Conservation (phyloP, 2,888 invertebrate genomes). For the Nemapogon koenigi region DNA sequence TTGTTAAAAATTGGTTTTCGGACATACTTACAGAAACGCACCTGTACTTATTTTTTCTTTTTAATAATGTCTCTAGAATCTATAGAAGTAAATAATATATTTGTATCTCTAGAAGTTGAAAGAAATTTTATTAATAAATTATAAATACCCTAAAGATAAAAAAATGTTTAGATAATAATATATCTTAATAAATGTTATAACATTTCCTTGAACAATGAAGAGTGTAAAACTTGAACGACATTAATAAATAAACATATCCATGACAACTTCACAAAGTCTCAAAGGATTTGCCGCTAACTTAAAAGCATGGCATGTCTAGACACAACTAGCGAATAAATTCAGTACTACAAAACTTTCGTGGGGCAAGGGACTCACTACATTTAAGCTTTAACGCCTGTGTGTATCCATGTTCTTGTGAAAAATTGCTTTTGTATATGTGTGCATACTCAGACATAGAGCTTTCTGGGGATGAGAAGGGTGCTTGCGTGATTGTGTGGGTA, state of each 20-base stretch:
- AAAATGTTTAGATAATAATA: no score
- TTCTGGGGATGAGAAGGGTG: constrained; percentile 13
- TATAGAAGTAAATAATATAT: no score
- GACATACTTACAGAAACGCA: no score
- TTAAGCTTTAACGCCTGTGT: constrained; percentile 33
- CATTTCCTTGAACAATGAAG: no score
- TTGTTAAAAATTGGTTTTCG: no score
- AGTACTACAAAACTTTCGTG: constrained; percentile 59
- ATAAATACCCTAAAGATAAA: no score
- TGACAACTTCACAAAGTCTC: constrained; percentile 25
- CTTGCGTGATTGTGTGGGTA: constrained; percentile 5
- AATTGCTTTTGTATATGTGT: constrained; percentile 45
- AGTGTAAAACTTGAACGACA: no score
- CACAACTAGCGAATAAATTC: constrained; percentile 59
- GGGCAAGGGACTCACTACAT: constrained; percentile 54
- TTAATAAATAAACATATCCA: constrained; percentile 9
- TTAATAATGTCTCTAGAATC: no score
- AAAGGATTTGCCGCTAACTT: constrained; percentile 51
- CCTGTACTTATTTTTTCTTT: no score
- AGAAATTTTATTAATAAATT: no score
- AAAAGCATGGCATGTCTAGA: constrained; percentile 60
- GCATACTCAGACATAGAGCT: constrained; percentile 23
- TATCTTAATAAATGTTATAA: no score
- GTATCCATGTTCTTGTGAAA: constrained; percentile 52
- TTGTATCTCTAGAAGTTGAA: no score